Conservation (phyloP, 2,888 invertebrate genomes). For the Cryptophagus acutangulus region DNA sequence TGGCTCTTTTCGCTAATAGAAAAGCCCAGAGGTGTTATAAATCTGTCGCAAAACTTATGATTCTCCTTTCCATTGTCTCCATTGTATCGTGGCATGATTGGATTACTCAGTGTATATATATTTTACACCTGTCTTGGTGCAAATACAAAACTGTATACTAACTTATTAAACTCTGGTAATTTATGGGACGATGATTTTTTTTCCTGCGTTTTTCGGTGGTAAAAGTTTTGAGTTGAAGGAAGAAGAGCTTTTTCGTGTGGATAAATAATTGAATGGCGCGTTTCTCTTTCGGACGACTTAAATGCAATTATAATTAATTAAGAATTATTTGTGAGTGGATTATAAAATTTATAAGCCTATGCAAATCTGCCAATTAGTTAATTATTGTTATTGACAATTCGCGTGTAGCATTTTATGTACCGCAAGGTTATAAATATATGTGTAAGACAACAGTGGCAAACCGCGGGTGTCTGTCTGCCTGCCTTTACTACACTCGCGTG, state of each 20-base stretch:
- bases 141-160: slow-evolving; percentile 1
- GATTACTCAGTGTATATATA: no score
- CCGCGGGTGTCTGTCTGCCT: slow-evolving; percentile 39
- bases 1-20: slow-evolving; percentile 17
- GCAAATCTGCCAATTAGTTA: slow-evolving; percentile 47
- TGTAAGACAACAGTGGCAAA: slow-evolving; percentile 39
- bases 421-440: slow-evolving; percentile 33
- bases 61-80: slow-evolving; percentile 45
- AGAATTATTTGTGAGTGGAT: slow-evolving; percentile 6
- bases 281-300: no score
- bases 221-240: no score
- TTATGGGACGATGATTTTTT: no score
- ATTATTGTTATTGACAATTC: slow-evolving; percentile 50
- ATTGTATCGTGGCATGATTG: slow-evolving; percentile 44
- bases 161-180: no score
- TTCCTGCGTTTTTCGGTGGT: no score
- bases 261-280: no score
- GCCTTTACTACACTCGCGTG: slow-evolving; percentile 17
- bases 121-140: slow-evolving; percentile 37
- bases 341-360: slow-evolving; percentile 33
- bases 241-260: no score
- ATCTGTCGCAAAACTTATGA: slow-evolving; percentile 45
- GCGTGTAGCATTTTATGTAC: slow-evolving; percentile 38
- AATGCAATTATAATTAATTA: slow-evolving; percentile 6
- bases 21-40: slow-evolving; percentile 31